Base-by-base conservation (phyloP, 2,113 vertebrate species). In the Naja naja region DNA sequence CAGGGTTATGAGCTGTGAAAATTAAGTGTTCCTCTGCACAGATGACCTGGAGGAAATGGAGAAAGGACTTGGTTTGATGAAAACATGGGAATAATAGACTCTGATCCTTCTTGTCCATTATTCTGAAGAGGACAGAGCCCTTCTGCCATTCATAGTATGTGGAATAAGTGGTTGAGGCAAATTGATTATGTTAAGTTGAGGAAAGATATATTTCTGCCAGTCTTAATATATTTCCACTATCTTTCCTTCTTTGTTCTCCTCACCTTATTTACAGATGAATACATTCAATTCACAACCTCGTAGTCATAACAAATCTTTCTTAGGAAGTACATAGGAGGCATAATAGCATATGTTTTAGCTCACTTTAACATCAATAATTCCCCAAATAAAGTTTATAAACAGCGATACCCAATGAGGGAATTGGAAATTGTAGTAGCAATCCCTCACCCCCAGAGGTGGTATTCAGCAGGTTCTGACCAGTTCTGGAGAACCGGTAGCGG, bases 11-110 rank as follows among this genome's bases (percentile, higher is more conserved):
- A 64, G 2, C 0, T 1, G 27, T 47, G 49, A 56, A 89, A 54
- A 49, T 87, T n/a, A 30, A 88, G 43, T 86, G 89, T 91, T 64
- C 89, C 74, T 25, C 60, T 94, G 47, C 23, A n/a, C 58, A 87
- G 39, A 54, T 53, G 86, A 20, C 85, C 30, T 16, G 34, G 69
- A 85, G 52, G 90, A 55, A 91, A 91, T 87, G 39, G 90, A 55
- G 34, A 86, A 86, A 58, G 7, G 53, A 86, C 43, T 49, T 18
- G 45, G 3, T 86, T 87, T 58, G 34, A 43, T 81, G 34, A 81
- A 81, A 81, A 43, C 18, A 39, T 20, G 7, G 69, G 16, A 81
- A 52, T 11, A 64, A 85, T 20, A 3, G 23, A 60, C 2, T 30
- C 22, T 5, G 27, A 92, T 52, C 30, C 22, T 58, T 92, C 45